Evolutionary conservation across 2,113 vertebrate genomes (phyloP), one percentile per base, ranked within the genome.

Genomic region (Suncus etruscus): DNA sequence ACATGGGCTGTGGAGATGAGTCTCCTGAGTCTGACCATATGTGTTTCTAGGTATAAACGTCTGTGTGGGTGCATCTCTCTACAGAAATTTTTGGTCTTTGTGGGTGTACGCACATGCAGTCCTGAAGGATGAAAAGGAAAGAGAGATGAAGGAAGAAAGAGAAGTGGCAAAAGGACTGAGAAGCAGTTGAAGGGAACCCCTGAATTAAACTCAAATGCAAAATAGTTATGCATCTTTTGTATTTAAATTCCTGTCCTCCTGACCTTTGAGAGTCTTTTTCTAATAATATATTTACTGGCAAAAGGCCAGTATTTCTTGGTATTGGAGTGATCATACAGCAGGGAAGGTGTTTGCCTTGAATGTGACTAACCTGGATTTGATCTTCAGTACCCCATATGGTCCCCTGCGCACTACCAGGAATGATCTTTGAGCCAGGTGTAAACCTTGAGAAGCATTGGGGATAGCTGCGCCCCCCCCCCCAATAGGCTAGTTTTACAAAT

Each of bases 51-150:
- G 92, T 94, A 83, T 90, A 95, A 92, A 87, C 11, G 16, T 74
- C 87, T 91, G 90, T 58, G 79, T 95, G 91, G 94, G 90, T 72
- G 87, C 79, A 69, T 31, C 94, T 94, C 94, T 96, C 92, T 89
- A 79, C 68, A 91, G 93, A 91, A n/a, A 73, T 83, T 92, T 86
- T 83, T 80, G 68, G 86, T 92, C 88, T 74, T 84, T 83, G 79
- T 89, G 88, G 87, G 83, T 94, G 88, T 90, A 39, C 72, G 76
- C 90, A 94, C 63, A 86, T 91, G 78, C 29, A 87, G 81, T 89
- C 65, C 50, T 87, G 24, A 87, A 65, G 16, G 65, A 66, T 87
- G 65, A 85, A 65, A 79, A 91, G 61, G 61, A 86, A 81, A 75
- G 61, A 81, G 24, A 63, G 22, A 78, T 29, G 63, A 54, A 54